phyloP scores from a whole-genome alignment of 2,888 invertebrate species.

The Aphidoletes aphidimyza region DNA sequence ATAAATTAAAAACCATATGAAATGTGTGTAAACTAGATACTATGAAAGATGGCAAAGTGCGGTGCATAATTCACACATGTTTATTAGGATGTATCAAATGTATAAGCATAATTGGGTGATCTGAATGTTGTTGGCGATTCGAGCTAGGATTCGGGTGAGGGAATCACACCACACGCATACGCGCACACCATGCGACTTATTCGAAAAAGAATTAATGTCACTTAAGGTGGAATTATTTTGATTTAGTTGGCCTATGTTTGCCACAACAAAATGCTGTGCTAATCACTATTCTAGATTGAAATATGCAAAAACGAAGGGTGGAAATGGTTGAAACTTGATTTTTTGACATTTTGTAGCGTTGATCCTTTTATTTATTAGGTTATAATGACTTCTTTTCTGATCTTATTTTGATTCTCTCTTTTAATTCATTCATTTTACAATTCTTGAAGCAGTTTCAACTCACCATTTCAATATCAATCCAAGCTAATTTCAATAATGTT shows the following conservation, averaged over 20 bases:
- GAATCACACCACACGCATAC: too few species aligned
- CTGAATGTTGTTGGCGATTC: too few species aligned
- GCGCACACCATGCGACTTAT: neutral
- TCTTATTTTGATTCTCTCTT: too few species aligned
- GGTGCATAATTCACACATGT: constrained; percentile 43
- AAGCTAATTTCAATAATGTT: too few species aligned
- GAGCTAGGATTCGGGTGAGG: neutral
- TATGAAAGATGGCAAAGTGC: neutral
- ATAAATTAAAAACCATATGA: constrained; percentile 52
- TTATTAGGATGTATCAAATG: constrained; percentile 38
- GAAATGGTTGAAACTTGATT: neutral
- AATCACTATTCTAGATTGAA: neutral
- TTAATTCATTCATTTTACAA: too few species aligned
- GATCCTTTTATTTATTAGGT: too few species aligned
- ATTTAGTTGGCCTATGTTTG: constrained; percentile 23
- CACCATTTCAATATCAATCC: neutral
- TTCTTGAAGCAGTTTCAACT: neutral
- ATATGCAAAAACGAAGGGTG: neutral
- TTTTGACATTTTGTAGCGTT: neutral
- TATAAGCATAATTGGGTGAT: constrained; percentile 24
- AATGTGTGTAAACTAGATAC: neutral
- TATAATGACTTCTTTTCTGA: too few species aligned
- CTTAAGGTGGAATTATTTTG: constrained; percentile 53
- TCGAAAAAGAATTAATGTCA: constrained; percentile 45
- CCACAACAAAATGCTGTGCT: constrained; percentile 23